These are phyloP conservation scores for Merodon equestris DNA, from an alignment of 2,888 invertebrate genomes.

Conservation along the genomic window DNA sequence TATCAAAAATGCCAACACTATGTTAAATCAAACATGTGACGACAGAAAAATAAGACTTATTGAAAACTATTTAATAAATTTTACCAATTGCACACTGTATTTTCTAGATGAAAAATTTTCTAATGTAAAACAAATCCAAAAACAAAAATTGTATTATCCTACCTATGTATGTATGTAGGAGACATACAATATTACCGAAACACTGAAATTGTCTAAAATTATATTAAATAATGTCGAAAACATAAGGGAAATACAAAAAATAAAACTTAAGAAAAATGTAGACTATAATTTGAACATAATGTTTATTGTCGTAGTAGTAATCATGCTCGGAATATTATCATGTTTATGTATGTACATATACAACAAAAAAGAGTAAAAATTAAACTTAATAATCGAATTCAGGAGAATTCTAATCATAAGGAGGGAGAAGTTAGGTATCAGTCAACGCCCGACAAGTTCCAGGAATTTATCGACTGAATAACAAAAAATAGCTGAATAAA, in stretches of 20 bases:
- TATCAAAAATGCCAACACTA: constrained; percentile 9
- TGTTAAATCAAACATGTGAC: constrained; percentile 24
- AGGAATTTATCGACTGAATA: no score
- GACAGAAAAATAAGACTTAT: constrained; percentile 14
- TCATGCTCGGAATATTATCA: constrained; percentile 3
- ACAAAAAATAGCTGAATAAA: no score
- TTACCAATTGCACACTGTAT: constrained; percentile 9
- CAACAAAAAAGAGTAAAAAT: constrained; percentile 1
- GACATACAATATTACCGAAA: constrained; percentile 3
- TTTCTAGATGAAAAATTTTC: constrained; percentile 13
- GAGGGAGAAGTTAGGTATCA: constrained; percentile 4
- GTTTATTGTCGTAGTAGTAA: background rate
- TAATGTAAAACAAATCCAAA: constrained; percentile 21
- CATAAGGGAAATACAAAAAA: no score
- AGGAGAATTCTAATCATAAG: constrained; percentile 4
- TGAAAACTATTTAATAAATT: constrained; percentile 15
- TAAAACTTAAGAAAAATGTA: background rate
- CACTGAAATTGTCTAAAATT: constrained; percentile 3
- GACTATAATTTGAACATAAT: background rate
- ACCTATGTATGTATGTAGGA: constrained; percentile 14
- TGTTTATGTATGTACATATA: background rate
- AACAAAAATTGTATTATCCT: constrained; percentile 17
- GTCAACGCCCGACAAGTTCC: background rate
- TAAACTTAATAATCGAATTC: constrained; percentile 2
- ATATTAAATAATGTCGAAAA: constrained; percentile 4